These are phyloP conservation scores for Oceanodroma leucorhoa DNA, from an alignment of 2,797 vertebrate species.

Conservation along the genomic window DNA sequence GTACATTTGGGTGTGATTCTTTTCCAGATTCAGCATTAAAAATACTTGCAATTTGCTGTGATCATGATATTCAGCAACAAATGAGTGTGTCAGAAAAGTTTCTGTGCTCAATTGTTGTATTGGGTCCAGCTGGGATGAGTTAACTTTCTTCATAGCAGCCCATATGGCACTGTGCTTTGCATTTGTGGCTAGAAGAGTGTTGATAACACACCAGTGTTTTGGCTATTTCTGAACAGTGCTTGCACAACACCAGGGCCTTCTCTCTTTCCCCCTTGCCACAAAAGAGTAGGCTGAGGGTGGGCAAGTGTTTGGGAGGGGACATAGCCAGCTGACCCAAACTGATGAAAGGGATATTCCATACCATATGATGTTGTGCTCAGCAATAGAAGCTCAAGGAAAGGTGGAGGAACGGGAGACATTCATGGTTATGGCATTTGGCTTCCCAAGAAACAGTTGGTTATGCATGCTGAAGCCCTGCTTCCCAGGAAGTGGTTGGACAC, in stretches of 20 bases:
- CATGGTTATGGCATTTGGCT: neutral
- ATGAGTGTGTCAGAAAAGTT: neutral
- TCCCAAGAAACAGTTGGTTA: neutral
- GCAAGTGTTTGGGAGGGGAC: neutral
- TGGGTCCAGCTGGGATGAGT: neutral
- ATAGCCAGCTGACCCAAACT: neutral
- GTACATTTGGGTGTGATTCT: neutral
- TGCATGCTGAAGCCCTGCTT: neutral
- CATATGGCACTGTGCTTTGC: neutral
- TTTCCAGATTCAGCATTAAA: neutral
- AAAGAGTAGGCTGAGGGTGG: neutral
- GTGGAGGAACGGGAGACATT: neutral
- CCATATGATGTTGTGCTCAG: neutral
- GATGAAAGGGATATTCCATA: neutral
- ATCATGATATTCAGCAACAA: neutral
- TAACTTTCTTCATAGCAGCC: neutral
- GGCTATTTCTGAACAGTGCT: neutral
- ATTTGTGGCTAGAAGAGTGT: neutral
- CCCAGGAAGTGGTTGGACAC: neutral
- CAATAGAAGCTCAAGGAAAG: neutral
- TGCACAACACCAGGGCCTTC: neutral
- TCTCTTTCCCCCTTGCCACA: neutral
- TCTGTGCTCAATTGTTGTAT: neutral
- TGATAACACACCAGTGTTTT: neutral
- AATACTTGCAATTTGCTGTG: neutral